Evolutionary conservation across 2,113 vertebrate genomes (phyloP).

Genomic region (Empidonax traillii): DNA sequence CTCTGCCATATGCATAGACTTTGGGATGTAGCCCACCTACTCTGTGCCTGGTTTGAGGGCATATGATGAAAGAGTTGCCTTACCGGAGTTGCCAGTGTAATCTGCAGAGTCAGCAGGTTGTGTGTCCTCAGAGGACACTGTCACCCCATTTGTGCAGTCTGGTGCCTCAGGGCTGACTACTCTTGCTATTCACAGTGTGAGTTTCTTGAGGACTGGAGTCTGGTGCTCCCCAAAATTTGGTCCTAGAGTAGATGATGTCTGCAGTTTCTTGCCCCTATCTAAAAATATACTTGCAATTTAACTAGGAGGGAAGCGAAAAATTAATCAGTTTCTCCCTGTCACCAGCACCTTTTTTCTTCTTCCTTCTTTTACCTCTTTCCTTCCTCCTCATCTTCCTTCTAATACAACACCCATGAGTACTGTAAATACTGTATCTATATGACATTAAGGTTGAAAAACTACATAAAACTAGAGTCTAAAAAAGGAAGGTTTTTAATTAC

Average conservation of each 20-base stretch:
- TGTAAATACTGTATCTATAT: not conserved
- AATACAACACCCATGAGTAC: not conserved
- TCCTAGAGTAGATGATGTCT: not conserved
- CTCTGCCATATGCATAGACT: not conserved
- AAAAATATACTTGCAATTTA: not conserved
- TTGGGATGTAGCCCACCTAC: not conserved
- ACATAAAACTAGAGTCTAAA: not conserved
- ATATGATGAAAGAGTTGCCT: not conserved
- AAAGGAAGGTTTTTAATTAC: not conserved
- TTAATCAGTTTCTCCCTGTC: not conserved
- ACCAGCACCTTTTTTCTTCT: not conserved
- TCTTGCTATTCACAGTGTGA: not conserved
- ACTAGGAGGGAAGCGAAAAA: not conserved
- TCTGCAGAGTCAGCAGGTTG: not conserved
- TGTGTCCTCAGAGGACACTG: not conserved
- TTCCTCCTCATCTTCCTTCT: not conserved
- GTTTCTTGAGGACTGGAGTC: not conserved
- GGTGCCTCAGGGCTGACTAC: not conserved
- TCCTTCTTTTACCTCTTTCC: not conserved
- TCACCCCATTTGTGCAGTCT: fast-evolving
- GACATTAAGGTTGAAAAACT: not conserved
- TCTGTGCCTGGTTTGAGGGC: not conserved
- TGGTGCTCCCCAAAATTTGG: not conserved
- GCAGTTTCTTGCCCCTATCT: not conserved
- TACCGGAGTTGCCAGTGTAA: not conserved